Conservation (phyloP, 2,797 vertebrate species). For the Acipenser oxyrinchus region DNA sequence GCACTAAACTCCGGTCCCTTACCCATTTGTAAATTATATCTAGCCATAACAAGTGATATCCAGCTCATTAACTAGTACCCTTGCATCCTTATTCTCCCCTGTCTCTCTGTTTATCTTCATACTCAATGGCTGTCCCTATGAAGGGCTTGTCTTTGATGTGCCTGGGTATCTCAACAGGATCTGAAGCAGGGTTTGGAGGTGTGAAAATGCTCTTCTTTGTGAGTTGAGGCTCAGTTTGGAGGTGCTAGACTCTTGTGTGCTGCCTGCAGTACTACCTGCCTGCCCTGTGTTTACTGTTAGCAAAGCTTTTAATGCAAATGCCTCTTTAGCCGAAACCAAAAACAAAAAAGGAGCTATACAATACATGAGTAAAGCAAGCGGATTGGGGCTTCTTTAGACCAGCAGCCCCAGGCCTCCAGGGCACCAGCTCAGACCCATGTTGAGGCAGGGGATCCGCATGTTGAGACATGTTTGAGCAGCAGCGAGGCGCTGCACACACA, state of each 20-base stretch:
- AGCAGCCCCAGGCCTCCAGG: no score
- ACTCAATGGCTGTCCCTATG: no score
- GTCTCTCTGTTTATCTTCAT: no score
- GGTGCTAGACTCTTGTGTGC: conserved; percentile 18
- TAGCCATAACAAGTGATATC: no score
- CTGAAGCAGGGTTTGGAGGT: conserved; percentile 22
- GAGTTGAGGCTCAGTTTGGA: conserved; percentile 20
- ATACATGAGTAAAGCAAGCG: conserved; percentile 13
- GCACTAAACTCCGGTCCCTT: no score
- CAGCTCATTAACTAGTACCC: no score
- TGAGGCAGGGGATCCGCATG: no score
- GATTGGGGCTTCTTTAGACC: conserved; percentile 15
- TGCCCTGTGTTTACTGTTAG: conserved; percentile 9
- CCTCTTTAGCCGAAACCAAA: not conserved
- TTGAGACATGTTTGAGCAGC: not conserved
- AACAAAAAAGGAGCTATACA: conserved; percentile 13
- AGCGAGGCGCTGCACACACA: no score
- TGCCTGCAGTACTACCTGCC: conserved; percentile 21
- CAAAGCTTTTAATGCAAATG: conserved; percentile 21
- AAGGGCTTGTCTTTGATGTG: not conserved
- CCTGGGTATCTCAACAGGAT: conserved; percentile 6
- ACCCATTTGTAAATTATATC: no score
- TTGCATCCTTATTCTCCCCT: no score
- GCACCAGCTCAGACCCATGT: no score
- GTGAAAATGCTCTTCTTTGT: conserved; percentile 37